Percentiles rank a stretch among this genome's conserved stretches.
These are phyloP conservation scores for Indicator maculatus DNA, from an alignment of 2,113 vertebrate species.

Conservation along the genomic window DNA sequence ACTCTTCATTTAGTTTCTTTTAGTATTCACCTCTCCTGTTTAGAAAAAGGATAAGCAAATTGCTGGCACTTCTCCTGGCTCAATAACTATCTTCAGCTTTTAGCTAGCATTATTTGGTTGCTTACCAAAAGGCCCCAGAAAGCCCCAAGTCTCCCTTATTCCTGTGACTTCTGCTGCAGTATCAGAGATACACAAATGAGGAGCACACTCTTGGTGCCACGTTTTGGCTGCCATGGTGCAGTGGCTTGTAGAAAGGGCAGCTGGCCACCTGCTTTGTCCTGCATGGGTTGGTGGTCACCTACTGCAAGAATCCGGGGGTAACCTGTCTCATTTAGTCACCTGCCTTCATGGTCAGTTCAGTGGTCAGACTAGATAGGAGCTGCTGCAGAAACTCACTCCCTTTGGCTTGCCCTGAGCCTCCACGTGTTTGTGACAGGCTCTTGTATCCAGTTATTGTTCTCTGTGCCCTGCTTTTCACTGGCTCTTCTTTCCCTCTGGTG, in stretches of 20 bases:
- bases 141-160: not conserved
- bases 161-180: not conserved
- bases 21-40: not conserved
- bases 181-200: not conserved
- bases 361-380: not conserved
- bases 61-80: not conserved
- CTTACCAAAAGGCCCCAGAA: not conserved
- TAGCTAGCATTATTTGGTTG: not conserved
- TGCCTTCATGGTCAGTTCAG: not conserved
- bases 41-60: slow-evolving; percentile 12
- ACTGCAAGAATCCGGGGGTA: not conserved
- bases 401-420: not conserved
- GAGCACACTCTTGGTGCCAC: not conserved
- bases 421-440: not conserved
- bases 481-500: not conserved
- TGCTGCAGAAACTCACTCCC: not conserved
- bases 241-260: not conserved
- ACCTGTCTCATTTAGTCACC: not conserved
- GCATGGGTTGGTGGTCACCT: not conserved
- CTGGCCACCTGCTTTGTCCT: not conserved
- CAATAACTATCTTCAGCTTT: slow-evolving; percentile 11
- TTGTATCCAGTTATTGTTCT: not conserved
- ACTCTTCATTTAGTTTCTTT: slow-evolving; percentile 30
- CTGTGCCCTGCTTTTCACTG: not conserved
- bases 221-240: not conserved